These are phyloP conservation scores for Drosophila sulfurigaster DNA, from an alignment of 1,140 invertebrate species.

Conservation along the genomic window DNA sequence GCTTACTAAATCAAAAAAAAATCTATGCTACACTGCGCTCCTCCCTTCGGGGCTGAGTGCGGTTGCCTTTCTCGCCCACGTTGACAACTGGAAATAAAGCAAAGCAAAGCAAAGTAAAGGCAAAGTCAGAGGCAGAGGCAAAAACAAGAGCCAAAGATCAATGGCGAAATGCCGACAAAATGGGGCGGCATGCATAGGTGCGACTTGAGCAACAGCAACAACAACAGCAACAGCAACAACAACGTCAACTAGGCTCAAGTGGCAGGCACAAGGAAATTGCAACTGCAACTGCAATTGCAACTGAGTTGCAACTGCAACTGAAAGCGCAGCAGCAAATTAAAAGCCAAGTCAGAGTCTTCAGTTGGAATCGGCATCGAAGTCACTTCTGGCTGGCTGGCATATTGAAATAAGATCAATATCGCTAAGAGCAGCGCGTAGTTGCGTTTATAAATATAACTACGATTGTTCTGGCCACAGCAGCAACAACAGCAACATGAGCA, in stretches of 20 bases:
- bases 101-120: constrained; percentile 11
- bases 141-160: constrained; percentile 43
- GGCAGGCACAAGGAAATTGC: constrained; percentile 38
- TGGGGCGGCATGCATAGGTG: constrained; percentile 29
- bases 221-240: constrained; percentile 41
- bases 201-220: constrained; percentile 22
- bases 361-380: constrained; percentile 25
- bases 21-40: not conserved
- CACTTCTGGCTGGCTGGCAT: constrained; percentile 53
- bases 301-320: constrained; percentile 4
- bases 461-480: constrained; percentile 61
- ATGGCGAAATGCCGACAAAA: constrained; percentile 49
- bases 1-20: constrained; percentile 49
- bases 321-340: constrained; percentile 74
- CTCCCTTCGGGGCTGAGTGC: constrained; percentile 1
- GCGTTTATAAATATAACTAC: constrained; percentile 77
- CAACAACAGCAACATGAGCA: constrained; percentile 29
- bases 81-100: constrained; percentile 46
- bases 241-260: constrained; percentile 37
- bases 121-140: constrained; percentile 14
- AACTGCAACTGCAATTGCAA: constrained; percentile 52
- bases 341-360: constrained; percentile 44
- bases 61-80: constrained; percentile 44
- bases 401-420: constrained; percentile 84
- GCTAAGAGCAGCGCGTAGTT: constrained; percentile 76